Evolutionary conservation across 2,113 vertebrate species (phyloP).

Genomic region (Hemiscyllium ocellatum): DNA sequence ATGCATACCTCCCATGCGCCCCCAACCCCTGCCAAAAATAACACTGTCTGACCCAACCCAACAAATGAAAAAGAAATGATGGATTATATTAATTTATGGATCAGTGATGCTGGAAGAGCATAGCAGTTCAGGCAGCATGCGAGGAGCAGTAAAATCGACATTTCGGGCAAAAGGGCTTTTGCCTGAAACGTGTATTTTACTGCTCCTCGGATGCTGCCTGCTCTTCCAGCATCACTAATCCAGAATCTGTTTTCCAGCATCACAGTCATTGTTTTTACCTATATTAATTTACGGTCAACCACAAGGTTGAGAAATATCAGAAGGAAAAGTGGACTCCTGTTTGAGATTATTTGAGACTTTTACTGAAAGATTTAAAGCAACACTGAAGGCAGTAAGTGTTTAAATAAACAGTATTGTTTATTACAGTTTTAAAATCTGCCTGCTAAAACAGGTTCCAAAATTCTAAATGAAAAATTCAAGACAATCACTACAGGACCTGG

Average conservation of each 20-base stretch:
- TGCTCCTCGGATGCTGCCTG: too few relatives aligned
- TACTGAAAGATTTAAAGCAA: not conserved
- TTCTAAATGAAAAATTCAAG: not conserved
- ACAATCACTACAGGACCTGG: not conserved
- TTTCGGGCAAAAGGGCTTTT: too few relatives aligned
- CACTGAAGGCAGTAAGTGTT: not conserved
- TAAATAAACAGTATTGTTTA: not conserved
- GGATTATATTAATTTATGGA: not conserved
- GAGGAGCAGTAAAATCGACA: too few relatives aligned
- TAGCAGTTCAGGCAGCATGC: too few relatives aligned
- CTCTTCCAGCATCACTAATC: too few relatives aligned
- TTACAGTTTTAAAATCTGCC: not conserved
- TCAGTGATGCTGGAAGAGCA: too few relatives aligned
- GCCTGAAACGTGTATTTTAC: too few relatives aligned
- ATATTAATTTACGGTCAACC: not conserved
- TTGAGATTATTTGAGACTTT: not conserved
- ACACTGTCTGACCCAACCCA: too few relatives aligned
- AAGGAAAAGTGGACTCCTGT: not conserved
- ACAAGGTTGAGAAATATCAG: not conserved
- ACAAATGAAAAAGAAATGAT: not conserved
- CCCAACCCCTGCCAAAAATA: too few relatives aligned
- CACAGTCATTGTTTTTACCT: too few relatives aligned
- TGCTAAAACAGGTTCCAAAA: not conserved
- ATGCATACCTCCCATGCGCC: too few relatives aligned
- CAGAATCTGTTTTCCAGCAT: too few relatives aligned